Base-by-base conservation (phyloP, 2,797 vertebrate species). In the Hipposideros larvatus region DNA sequence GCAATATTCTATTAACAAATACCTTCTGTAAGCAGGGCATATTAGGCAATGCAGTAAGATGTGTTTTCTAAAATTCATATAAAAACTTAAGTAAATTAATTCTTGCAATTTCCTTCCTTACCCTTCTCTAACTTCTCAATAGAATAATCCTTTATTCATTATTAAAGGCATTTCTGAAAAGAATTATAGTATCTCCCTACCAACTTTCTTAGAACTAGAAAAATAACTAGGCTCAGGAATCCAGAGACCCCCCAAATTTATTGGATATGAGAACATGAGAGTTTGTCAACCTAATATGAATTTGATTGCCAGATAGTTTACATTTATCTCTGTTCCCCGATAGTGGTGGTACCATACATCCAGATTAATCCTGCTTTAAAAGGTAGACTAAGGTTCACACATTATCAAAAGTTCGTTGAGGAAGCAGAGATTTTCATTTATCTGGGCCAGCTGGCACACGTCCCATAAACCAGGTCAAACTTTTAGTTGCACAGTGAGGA, bases 261-360 rank as follows among this genome's bases (percentile, higher is more conserved):
- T 9, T 74, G 26, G 37, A n/a, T 26, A 73, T 5, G 1, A 53
- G 6, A 59, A 15, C 9, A 28, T 19, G 13, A 98, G 78, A 98
- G 98, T 98, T 78, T 70, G 98, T 98, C 98, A 97, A 95, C 95
- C 98, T 98, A 99, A 98, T 99, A 98, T 98, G 98, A 98, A 96
- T 98, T 98, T 98, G 91, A 96, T 95, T 98, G 88, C 70, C 96
- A 98, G 94, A 83, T 97, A 97, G 92, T 98, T 97, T 97, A 97
- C 96, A 97, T 98, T 98, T 92, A 98, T 99, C 97, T 98, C 95
- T 79, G 75, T 70, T 96, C 89, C 31, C 87, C 93, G 87, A 66
- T 90, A 95, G 80, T 48, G 79, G 86, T 94, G 34, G 86, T 91
- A 87, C 91, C 78, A 88, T 18, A 80, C 66, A 71, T 83, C 63